Conservation (phyloP, 2,797 vertebrate genomes). For the Tragopan temminckii region DNA sequence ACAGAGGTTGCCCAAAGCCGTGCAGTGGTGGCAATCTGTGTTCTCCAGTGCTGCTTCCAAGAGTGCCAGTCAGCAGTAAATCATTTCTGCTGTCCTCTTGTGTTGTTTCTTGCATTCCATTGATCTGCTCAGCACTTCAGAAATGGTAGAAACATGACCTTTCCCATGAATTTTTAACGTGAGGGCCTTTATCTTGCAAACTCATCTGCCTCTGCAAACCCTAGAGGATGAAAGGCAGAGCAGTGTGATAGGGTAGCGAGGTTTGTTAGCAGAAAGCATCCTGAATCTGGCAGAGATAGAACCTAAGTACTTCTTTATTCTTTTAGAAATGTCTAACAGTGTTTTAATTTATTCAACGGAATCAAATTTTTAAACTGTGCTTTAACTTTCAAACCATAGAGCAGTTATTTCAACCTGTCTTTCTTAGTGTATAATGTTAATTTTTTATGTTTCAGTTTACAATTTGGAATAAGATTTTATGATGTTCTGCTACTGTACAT, state of each 20-base stretch:
- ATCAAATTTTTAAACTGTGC: neutral
- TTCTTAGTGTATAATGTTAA: neutral
- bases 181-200: conserved; percentile 34
- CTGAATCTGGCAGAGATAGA: conserved; percentile 4
- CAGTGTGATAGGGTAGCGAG: neutral
- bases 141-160: conserved; percentile 53
- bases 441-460: conserved; percentile 56
- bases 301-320: neutral
- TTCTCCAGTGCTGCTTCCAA: conserved; percentile 1
- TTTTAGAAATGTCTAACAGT: neutral
- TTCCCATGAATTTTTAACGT: conserved; percentile 62
- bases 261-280: conserved; percentile 28
- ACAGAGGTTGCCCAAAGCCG: neutral
- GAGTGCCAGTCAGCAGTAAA: conserved; percentile 1
- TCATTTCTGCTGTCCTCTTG: neutral
- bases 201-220: neutral
- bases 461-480: conserved; percentile 54
- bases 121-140: conserved; percentile 28
- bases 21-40: neutral
- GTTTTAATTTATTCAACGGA: neutral
- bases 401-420: neutral
- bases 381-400: neutral
- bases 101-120: conserved; percentile 14
- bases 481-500: neutral
- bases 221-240: conserved; percentile 44